A percentile compares a stretch with the other conserved stretches of the same genome.
Conservation (phyloP, 1,140 invertebrate genomes). For the Agraylea sexmaculata region DNA sequence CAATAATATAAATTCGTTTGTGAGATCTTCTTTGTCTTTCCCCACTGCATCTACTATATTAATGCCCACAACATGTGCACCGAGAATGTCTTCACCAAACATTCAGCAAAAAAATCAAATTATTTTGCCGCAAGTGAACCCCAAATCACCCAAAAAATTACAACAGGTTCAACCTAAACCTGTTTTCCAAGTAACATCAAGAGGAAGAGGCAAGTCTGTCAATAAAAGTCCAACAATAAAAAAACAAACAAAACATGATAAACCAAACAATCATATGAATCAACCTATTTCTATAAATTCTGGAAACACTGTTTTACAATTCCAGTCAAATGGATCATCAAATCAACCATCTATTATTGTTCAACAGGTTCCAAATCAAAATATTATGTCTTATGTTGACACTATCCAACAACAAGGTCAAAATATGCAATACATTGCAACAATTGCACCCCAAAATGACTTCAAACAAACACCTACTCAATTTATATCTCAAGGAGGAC, state of each 20-base stretch:
- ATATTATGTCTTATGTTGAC: constrained; percentile 58
- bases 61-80: constrained; percentile 34
- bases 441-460: constrained; percentile 45
- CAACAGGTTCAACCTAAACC: constrained; percentile 37
- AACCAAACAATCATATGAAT: constrained; percentile 35
- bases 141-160: constrained; percentile 40
- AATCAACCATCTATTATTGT: constrained; percentile 50
- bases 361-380: constrained; percentile 51
- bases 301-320: constrained; percentile 36
- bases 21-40: constrained; percentile 14
- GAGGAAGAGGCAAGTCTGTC: constrained; percentile 32
- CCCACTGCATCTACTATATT: constrained; percentile 30
- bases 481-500: constrained; percentile 44
- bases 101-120: constrained; percentile 36
- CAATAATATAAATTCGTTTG: constrained; percentile 22
- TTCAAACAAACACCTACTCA: constrained; percentile 43
- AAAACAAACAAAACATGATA: constrained; percentile 36
- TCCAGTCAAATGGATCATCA: constrained; percentile 36
- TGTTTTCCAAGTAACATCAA: constrained; percentile 34
- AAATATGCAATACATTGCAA: constrained; percentile 59
- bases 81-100: constrained; percentile 34
- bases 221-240: constrained; percentile 37
- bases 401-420: constrained; percentile 53
- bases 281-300: constrained; percentile 29
- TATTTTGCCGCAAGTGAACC: constrained; percentile 30